Evolutionary conservation across 2,797 vertebrate species (phyloP), one percentile per base, ranked within the genome.

Genomic region (Peromyscus aztecus): DNA sequence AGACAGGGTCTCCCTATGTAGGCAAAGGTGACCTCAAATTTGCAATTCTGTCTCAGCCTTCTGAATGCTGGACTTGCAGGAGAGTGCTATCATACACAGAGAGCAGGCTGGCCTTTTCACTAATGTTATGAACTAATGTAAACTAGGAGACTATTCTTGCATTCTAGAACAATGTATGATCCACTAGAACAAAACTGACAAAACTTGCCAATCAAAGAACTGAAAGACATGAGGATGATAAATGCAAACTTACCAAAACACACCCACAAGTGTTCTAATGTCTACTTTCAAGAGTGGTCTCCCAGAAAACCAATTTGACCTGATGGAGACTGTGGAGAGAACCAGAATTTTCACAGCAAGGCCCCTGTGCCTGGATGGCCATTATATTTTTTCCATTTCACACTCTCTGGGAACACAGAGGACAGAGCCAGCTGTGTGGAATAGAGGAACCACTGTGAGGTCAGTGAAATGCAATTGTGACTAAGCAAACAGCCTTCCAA

Each of bases 291-390:
- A 96, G 92, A 93, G 52, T 24, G 34, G 67, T 27, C 23, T 59
- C 84, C 40, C 31, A 94, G 83, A 90, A 92, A 55, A 83, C 87
- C 19, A 17, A 5, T 82, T 90, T 97, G 46, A 90, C 88, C 94
- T 98, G 96, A 94, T 95, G 86, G 90, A 80, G 91, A 88, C 57
- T 69, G 31, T 96, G 91, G 97, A 86, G 90, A 97, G n/a, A 91
- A 92, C 83, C 59, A 75, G 95, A 97, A 97, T 97, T 98, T 98
- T 97, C 97, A 95, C 94, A 97, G 95, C 29, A 8, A 86, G 95
- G 0, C 13, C 83, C 89, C 77, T 52, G 55, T 94, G 89, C 77
- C 63, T 89, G 92, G 61, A 89, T 93, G 82, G n/a, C 84, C 94
- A 90, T 98, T 96, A 93, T 16, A 37, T 77, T 94, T 83, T 96